phyloP scores from a whole-genome alignment of 1,140 invertebrate genomes.

The Nylanderia fulva region DNA sequence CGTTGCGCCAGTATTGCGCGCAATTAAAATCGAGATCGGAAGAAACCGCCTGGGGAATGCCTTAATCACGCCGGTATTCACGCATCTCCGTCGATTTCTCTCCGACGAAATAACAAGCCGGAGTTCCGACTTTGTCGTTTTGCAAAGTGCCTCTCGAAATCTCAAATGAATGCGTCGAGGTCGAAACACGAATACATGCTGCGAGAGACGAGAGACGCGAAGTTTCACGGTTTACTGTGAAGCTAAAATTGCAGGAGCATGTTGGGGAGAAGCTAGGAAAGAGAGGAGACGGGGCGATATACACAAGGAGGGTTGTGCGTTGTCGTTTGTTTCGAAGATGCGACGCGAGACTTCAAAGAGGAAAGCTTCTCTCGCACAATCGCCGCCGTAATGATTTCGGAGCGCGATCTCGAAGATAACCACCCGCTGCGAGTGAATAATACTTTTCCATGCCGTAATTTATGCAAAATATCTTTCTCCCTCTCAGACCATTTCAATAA shows the following conservation, averaged over 20 bases:
- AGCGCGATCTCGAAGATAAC: slow-evolving; percentile 34
- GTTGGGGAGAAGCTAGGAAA: background rate
- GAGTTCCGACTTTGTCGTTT: slow-evolving; percentile 22
- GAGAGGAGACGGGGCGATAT: background rate
- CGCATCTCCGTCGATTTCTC: slow-evolving; percentile 46
- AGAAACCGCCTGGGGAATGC: background rate
- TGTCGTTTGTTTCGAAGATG: slow-evolving; percentile 65
- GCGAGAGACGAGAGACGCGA: slow-evolving; percentile 35
- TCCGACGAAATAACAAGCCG: slow-evolving; percentile 65
- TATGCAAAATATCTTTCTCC: background rate
- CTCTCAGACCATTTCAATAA: slow-evolving; percentile 14
- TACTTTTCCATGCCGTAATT: slow-evolving; percentile 21
- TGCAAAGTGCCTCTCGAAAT: slow-evolving; percentile 45
- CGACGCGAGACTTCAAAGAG: slow-evolving; percentile 69
- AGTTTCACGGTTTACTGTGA: slow-evolving; percentile 56
- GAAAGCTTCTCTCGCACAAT: slow-evolving; percentile 44
- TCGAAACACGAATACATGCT: slow-evolving; percentile 24
- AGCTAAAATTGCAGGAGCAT: slow-evolving; percentile 45
- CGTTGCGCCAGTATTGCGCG: slow-evolving; percentile 68
- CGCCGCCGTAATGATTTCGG: slow-evolving; percentile 48
- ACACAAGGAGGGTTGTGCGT: slow-evolving; percentile 45
- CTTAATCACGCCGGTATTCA: slow-evolving; percentile 60
- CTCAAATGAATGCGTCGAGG: slow-evolving; percentile 40
- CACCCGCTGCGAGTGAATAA: slow-evolving; percentile 17
- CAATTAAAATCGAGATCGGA: slow-evolving; percentile 75